Evolutionary conservation across 2,113 vertebrate species (phyloP).

Genomic region (Raja brachyura): DNA sequence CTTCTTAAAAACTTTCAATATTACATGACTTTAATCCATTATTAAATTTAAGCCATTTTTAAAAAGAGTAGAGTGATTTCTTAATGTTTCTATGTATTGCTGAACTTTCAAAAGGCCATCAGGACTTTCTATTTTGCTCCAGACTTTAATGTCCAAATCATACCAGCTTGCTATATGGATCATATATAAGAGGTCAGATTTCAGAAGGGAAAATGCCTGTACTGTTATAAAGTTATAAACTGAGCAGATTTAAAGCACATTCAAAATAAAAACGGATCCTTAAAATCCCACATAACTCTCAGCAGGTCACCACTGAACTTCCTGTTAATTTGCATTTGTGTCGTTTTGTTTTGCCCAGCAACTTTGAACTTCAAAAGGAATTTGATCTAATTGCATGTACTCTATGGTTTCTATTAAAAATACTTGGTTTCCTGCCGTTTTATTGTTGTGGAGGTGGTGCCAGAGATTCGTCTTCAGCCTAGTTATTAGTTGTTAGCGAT

Average conservation of each 20-base stretch:
- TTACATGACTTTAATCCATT: too few species aligned
- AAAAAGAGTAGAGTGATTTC: too few species aligned
- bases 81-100: too few species aligned
- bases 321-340: slow-evolving; percentile 26
- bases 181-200: neutral
- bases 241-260: neutral
- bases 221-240: too few species aligned
- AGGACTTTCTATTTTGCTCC: neutral
- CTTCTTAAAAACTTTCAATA: too few species aligned
- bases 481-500: neutral
- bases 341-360: neutral
- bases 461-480: neutral
- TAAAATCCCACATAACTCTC: neutral
- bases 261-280: neutral
- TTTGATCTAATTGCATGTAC: slow-evolving; percentile 30
- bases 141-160: neutral
- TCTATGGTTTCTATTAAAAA: slow-evolving; percentile 8
- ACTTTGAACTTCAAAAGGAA: slow-evolving; percentile 32
- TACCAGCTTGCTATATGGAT: neutral
- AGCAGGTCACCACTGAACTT: slow-evolving; percentile 25
- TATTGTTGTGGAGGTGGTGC: neutral
- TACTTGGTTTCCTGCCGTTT: slow-evolving; percentile 24
- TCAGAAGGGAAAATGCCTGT: too few species aligned
- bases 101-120: too few species aligned
- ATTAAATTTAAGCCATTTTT: too few species aligned